A percentile compares a stretch with the other conserved stretches of the same genome.
phyloP scores from a whole-genome alignment of 2,113 vertebrate genomes.

The Aplodontia rufa region DNA sequence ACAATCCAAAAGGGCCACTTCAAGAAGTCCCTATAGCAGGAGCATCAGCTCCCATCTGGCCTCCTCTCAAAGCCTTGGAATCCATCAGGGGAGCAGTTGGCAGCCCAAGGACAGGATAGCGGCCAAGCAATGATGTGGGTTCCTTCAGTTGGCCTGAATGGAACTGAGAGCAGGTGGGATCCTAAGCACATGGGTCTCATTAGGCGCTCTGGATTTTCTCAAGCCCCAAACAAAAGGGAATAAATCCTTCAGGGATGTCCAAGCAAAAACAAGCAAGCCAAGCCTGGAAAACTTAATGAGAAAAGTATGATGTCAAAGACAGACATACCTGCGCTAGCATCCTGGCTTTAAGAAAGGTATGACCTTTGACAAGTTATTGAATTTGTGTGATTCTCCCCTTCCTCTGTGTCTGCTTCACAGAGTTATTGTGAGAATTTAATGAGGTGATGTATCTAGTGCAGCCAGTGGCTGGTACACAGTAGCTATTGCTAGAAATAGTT shows the following conservation, averaged over 20 bases:
- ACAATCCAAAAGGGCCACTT: background rate
- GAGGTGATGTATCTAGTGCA: background rate
- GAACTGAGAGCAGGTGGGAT: conserved; percentile 7
- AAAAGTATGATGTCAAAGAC: background rate
- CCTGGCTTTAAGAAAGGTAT: background rate
- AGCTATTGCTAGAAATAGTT: background rate
- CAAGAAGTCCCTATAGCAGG: background rate
- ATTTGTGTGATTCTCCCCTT: background rate
- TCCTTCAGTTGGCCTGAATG: background rate
- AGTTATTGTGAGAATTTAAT: background rate
- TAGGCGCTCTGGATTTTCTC: background rate
- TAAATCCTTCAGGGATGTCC: background rate
- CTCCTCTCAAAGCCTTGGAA: background rate
- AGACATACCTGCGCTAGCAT: background rate
- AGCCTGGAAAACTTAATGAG: background rate
- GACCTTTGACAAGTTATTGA: background rate
- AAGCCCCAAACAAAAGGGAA: background rate
- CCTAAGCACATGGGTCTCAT: background rate
- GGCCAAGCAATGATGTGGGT: background rate
- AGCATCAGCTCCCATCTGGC: background rate
- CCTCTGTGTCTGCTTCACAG: background rate
- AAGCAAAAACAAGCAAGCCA: background rate
- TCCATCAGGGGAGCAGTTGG: background rate
- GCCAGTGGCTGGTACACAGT: background rate
- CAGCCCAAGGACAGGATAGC: background rate